Conservation (phyloP, 2,797 vertebrate genomes). For the Myripristis jacobus region DNA sequence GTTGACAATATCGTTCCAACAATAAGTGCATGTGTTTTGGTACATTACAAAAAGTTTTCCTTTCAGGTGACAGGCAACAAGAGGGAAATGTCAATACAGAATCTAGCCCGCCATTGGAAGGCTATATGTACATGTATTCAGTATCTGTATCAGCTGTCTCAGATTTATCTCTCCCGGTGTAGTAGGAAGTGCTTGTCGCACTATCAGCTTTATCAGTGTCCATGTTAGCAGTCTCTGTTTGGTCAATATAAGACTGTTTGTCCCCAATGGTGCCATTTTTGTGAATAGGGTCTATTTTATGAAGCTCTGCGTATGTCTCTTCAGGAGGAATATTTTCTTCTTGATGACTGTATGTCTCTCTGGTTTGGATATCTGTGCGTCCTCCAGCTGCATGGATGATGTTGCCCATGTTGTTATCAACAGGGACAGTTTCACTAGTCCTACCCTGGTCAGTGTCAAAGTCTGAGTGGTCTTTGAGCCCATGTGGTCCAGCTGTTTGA, state of each 20-base stretch:
- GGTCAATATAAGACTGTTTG: constrained; percentile 7
- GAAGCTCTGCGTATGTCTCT: constrained; percentile 5
- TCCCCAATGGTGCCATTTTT: constrained; percentile 17
- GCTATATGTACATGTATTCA: constrained; percentile 23
- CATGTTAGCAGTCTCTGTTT: constrained; percentile 15
- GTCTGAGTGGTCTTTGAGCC: constrained; percentile 2
- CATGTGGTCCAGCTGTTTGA: constrained; percentile 13
- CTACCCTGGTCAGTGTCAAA: constrained; percentile 37
- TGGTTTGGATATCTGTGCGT: constrained; percentile 9
- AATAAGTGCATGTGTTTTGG: constrained; percentile 51
- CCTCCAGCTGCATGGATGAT: not conserved
- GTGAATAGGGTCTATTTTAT: not conserved
- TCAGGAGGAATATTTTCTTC: constrained; percentile 27
- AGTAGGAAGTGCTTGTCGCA: not conserved
- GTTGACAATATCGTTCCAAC: constrained; percentile 25
- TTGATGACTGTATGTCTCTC: constrained; percentile 39
- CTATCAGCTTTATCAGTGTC: constrained; percentile 17
- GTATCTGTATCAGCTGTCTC: constrained; percentile 12
- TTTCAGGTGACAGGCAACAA: constrained; percentile 29
- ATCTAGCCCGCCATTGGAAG: constrained; percentile 24
- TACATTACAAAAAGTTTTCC: constrained; percentile 53
- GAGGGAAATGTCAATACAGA: constrained; percentile 51
- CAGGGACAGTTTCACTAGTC: constrained; percentile 21
- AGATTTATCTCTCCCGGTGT: not conserved
- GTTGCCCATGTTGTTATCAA: constrained; percentile 23